These are phyloP conservation scores for Ramphastos sulfuratus DNA, from an alignment of 2,113 vertebrate genomes.

Conservation along the genomic window DNA sequence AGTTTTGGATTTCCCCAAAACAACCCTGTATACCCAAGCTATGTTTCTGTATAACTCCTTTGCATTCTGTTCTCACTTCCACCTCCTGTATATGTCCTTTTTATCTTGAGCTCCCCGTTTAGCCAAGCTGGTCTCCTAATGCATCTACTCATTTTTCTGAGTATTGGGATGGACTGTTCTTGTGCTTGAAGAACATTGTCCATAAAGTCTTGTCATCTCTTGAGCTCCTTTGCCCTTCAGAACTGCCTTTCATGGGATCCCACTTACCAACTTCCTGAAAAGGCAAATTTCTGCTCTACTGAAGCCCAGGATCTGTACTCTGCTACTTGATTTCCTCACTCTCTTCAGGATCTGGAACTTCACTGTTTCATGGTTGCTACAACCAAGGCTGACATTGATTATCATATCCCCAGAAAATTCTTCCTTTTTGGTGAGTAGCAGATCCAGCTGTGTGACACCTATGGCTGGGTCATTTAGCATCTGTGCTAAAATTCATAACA, in stretches of 20 bases:
- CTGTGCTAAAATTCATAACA: neutral
- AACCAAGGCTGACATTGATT: neutral
- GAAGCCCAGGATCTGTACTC: neutral
- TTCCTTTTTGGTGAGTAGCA: neutral
- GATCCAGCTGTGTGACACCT: neutral
- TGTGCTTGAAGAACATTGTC: too few relatives aligned
- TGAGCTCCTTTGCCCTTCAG: too few relatives aligned
- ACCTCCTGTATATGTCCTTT: too few relatives aligned
- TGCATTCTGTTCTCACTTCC: too few relatives aligned
- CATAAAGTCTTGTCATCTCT: too few relatives aligned
- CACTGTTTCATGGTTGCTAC: neutral
- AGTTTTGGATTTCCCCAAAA: too few relatives aligned
- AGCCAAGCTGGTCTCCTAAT: too few relatives aligned
- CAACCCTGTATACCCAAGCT: too few relatives aligned
- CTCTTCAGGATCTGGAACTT: neutral
- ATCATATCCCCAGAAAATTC: neutral
- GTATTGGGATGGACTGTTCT: too few relatives aligned
- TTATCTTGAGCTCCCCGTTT: too few relatives aligned
- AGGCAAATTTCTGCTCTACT: neutral
- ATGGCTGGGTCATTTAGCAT: neutral
- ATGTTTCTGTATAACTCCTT: too few relatives aligned
- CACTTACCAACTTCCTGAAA: neutral
- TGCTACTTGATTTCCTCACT: neutral
- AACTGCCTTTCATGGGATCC: neutral
- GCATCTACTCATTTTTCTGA: too few relatives aligned